Conservation (phyloP, 2,888 invertebrate genomes). For the Microctonus aethiopoides region DNA sequence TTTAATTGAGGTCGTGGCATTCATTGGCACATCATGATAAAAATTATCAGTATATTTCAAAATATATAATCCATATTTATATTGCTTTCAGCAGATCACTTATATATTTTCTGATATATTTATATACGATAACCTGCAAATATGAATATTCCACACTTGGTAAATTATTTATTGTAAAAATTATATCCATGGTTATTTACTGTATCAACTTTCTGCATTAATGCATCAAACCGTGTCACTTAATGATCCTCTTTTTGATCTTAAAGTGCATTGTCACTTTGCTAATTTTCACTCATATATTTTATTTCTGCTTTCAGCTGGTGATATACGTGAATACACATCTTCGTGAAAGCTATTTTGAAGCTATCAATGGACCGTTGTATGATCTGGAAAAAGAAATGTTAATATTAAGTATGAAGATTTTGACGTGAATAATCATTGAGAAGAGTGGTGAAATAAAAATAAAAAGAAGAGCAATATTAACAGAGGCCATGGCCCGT, state of each 20-base stretch:
- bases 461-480: slow-evolving; percentile 44
- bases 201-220: slow-evolving; percentile 13
- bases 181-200: neutral
- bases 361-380: too few relatives aligned
- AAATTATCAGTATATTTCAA: neutral
- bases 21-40: slow-evolving; percentile 26
- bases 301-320: neutral
- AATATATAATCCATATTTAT: neutral
- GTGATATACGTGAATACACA: too few relatives aligned
- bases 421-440: neutral
- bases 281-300: neutral
- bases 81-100: neutral
- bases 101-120: neutral
- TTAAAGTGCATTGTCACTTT: neutral
- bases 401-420: neutral
- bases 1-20: slow-evolving; percentile 13
- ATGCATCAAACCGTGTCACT: slow-evolving; percentile 7
- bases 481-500: slow-evolving; percentile 58
- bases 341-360: neutral
- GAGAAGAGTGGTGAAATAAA: neutral
- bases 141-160: slow-evolving; percentile 16
- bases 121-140: neutral
- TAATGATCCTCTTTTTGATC: neutral
- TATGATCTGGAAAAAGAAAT: neutral
- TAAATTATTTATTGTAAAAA: slow-evolving; percentile 27